phyloP scores from a whole-genome alignment of 2,888 invertebrate species.

The Ichneumon xanthorius region DNA sequence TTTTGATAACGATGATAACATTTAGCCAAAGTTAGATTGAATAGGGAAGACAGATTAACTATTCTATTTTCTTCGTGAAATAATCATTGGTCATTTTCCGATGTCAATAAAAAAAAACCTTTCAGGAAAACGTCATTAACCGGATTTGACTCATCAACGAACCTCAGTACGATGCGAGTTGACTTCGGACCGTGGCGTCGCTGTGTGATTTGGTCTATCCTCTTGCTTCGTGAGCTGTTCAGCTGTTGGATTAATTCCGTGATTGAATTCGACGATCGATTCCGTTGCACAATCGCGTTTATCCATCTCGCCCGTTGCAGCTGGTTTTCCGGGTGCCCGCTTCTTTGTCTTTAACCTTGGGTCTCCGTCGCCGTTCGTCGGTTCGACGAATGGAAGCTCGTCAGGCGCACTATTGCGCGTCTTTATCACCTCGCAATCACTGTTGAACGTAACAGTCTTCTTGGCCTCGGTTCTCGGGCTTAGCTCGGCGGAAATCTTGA shows the following conservation, averaged over 20 bases:
- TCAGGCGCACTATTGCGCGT: constrained; percentile 52
- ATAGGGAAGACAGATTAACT: no score
- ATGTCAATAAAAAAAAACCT: neutral
- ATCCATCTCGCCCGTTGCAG: constrained; percentile 39
- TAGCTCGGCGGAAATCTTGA: constrained; percentile 67
- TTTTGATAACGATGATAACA: no score
- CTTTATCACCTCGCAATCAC: constrained; percentile 71
- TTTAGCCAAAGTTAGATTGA: no score
- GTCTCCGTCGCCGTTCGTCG: constrained; percentile 30
- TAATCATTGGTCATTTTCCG: neutral
- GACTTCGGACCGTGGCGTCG: constrained; percentile 41
- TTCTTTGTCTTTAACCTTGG: constrained; percentile 66
- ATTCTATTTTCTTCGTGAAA: neutral
- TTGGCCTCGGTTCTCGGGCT: constrained; percentile 71
- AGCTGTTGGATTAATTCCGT: constrained; percentile 14
- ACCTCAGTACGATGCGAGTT: constrained; percentile 67
- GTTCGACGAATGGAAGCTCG: constrained; percentile 36
- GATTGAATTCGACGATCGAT: constrained; percentile 20
- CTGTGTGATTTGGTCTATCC: constrained; percentile 27
- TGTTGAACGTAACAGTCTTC: constrained; percentile 79
- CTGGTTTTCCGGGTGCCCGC: constrained; percentile 73
- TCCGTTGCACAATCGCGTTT: constrained; percentile 53
- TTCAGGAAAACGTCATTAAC: neutral
- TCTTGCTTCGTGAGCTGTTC: neutral
- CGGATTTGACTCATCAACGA: constrained; percentile 39